Evolutionary conservation across 2,797 vertebrate genomes (phyloP).

Genomic region (Agapornis canus): DNA sequence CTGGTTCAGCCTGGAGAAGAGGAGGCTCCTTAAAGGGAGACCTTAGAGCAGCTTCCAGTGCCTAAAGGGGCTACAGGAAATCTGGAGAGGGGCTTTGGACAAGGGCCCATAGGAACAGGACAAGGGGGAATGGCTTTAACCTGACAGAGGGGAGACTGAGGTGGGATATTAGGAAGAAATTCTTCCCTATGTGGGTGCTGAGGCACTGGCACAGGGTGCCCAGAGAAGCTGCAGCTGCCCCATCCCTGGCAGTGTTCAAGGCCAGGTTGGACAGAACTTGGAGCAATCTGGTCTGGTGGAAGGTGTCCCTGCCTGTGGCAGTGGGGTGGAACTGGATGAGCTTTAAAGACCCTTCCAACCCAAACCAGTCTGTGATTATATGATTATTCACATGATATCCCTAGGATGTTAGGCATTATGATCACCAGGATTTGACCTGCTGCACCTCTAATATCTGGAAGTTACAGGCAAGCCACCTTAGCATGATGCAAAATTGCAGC

Average conservation of each 20-base stretch:
- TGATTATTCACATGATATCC: background rate
- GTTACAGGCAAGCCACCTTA: background rate
- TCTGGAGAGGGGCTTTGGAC: background rate
- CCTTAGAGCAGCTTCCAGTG: background rate
- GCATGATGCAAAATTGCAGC: background rate
- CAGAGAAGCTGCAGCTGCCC: background rate
- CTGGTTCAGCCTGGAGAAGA: background rate
- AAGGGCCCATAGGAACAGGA: background rate
- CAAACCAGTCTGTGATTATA: background rate
- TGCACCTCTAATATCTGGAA: background rate
- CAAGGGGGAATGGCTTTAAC: background rate
- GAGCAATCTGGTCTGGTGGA: background rate
- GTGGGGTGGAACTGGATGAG: background rate
- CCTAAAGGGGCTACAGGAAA: background rate
- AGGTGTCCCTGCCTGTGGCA: background rate
- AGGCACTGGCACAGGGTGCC: background rate
- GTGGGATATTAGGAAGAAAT: background rate
- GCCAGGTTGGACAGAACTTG: background rate
- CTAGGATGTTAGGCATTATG: background rate
- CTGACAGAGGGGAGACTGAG: background rate
- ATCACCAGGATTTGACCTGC: background rate
- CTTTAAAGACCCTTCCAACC: background rate
- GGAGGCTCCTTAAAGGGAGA: background rate
- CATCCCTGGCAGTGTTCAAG: background rate
- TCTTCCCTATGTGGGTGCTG: background rate